phyloP scores from a whole-genome alignment of 2,113 vertebrate genomes.

The Rostratula benghalensis region DNA sequence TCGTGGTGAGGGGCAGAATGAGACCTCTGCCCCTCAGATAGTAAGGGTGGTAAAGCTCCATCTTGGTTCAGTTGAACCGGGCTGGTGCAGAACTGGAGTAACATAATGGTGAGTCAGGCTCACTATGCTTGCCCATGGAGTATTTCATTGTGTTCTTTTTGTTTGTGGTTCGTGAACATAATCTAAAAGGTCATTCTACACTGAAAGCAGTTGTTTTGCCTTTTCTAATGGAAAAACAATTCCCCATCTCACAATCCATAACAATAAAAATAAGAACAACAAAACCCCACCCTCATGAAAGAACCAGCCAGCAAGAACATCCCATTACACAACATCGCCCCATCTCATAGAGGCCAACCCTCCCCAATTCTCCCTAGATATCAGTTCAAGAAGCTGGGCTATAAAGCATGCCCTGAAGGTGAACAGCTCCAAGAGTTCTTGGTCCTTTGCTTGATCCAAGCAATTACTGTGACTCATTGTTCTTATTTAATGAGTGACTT shows the following conservation, averaged over 20 bases:
- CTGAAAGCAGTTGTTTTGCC: slow-evolving; percentile 65
- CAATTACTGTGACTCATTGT: slow-evolving; percentile 7
- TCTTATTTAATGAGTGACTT: slow-evolving; percentile 29
- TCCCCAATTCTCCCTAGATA: neutral
- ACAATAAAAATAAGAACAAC: slow-evolving; percentile 63
- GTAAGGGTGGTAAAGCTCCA: neutral
- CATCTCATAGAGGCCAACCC: neutral
- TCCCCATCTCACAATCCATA: slow-evolving; percentile 49
- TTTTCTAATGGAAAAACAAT: slow-evolving; percentile 67
- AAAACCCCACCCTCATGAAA: slow-evolving; percentile 50
- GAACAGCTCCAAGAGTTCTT: slow-evolving; percentile 22
- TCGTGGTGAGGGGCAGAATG: neutral
- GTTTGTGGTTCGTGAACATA: slow-evolving; percentile 59
- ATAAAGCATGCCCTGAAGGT: neutral
- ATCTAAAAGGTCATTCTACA: slow-evolving; percentile 60
- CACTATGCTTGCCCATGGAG: slow-evolving; percentile 24
- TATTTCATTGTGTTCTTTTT: slow-evolving; percentile 59
- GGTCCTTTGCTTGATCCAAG: slow-evolving; percentile 10
- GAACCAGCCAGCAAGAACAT: slow-evolving; percentile 31
- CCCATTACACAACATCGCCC: slow-evolving; percentile 27
- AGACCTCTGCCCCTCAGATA: neutral
- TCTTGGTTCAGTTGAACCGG: neutral
- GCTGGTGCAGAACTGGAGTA: slow-evolving; percentile 22
- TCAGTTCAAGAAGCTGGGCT: slow-evolving; percentile 14
- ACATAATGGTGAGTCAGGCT: slow-evolving; percentile 35